phyloP scores from a whole-genome alignment of 2,888 invertebrate genomes.

The Sminthurides aquaticus region DNA sequence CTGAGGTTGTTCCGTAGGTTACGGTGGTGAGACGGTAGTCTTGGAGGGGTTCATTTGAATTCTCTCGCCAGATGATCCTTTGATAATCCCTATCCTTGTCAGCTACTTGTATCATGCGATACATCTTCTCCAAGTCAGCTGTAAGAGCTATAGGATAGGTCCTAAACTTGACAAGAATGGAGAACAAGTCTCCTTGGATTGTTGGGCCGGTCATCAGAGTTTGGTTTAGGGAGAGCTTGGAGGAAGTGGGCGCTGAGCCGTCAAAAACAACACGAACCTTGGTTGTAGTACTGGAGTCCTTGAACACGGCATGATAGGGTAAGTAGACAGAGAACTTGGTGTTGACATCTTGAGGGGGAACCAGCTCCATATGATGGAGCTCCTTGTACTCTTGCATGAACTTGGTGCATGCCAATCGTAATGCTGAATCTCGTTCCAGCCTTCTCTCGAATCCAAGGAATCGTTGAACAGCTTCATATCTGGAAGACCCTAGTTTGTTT shows the following conservation, averaged over 20 bases:
- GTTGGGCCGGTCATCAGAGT: conserved; percentile 44
- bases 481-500: no score
- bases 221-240: conserved; percentile 45
- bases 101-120: conserved; percentile 44
- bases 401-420: no score
- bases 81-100: conserved; percentile 43
- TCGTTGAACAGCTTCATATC: no score
- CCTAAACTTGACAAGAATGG: conserved; percentile 44
- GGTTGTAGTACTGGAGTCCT: conserved; percentile 23
- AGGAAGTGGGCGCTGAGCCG: conserved; percentile 10
- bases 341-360: no score
- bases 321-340: neutral
- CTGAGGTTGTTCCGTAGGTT: conserved; percentile 45
- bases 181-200: conserved; percentile 44
- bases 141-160: conserved; percentile 43
- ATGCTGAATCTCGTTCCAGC: no score
- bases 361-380: no score
- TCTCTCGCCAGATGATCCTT: conserved; percentile 45
- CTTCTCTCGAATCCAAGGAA: no score
- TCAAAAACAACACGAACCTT: no score
- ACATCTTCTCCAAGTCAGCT: conserved; percentile 47
- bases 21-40: conserved; percentile 40
- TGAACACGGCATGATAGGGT: conserved; percentile 34
- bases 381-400: no score
- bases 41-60: conserved; percentile 30